These are phyloP conservation scores for Scaptomyza graminum DNA, from an alignment of 1,140 invertebrate genomes.

Conservation along the genomic window DNA sequence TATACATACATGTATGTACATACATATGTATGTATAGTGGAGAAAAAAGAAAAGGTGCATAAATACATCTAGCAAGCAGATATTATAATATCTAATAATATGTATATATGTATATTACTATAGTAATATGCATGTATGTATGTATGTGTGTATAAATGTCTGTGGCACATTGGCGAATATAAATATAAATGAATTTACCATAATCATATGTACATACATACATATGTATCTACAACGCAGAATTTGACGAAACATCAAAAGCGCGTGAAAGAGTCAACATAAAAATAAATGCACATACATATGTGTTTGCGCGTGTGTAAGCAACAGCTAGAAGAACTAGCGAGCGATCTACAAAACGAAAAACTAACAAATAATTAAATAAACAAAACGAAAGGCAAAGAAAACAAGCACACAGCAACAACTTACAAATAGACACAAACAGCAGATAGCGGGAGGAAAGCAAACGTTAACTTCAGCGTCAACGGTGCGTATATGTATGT, in stretches of 20 bases:
- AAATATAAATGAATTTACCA: constrained; percentile 1
- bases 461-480: constrained; percentile 39
- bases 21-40: constrained; percentile 40
- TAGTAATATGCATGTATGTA: constrained; percentile 19
- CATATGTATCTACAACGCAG: constrained; percentile 13
- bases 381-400: constrained; percentile 64
- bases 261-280: constrained; percentile 61
- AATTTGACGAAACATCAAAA: constrained; percentile 45
- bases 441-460: constrained; percentile 20
- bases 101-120: constrained; percentile 15
- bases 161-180: constrained; percentile 57
- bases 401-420: constrained; percentile 71
- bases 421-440: constrained; percentile 76
- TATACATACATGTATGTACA: constrained; percentile 13
- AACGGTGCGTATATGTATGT: constrained; percentile 79
- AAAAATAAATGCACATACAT: constrained; percentile 43
- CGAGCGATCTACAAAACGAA: constrained; percentile 59
- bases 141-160: constrained; percentile 38
- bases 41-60: too few species aligned
- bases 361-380: constrained; percentile 33
- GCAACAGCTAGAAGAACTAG: constrained; percentile 55
- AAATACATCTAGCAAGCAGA: too few species aligned
- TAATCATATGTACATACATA: constrained; percentile 12
- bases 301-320: constrained; percentile 46
- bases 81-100: too few species aligned